phyloP scores from a whole-genome alignment of 2,113 vertebrate species.

The Rostratula benghalensis region DNA sequence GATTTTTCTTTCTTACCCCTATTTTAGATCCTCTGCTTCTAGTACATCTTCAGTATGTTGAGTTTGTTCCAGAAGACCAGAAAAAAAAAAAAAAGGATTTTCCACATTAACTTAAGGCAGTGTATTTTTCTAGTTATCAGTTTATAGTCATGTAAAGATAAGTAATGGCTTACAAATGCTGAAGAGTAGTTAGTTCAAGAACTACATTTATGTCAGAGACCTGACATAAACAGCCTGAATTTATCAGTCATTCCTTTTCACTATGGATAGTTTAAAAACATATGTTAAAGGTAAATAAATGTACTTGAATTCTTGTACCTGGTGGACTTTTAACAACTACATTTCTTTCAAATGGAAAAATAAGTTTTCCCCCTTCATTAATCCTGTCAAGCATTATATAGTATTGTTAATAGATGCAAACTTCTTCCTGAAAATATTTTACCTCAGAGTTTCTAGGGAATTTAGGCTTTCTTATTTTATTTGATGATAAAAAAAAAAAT shows the following conservation, averaged over 20 bases:
- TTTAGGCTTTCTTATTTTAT: neutral
- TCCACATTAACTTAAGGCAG: neutral
- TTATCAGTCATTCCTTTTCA: neutral
- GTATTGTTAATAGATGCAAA: neutral
- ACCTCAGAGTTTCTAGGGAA: neutral
- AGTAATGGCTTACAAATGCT: neutral
- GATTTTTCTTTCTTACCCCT: neutral
- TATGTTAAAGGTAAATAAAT: neutral
- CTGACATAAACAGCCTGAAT: neutral
- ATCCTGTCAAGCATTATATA: neutral
- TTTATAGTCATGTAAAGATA: neutral
- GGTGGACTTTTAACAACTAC: neutral
- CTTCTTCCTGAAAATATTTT: neutral
- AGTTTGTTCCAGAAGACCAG: neutral
- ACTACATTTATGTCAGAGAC: too few species aligned
- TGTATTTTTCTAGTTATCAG: neutral
- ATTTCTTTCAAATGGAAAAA: neutral
- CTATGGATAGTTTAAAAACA: neutral
- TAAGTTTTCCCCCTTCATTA: neutral
- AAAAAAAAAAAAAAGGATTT: neutral
- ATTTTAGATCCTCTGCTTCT: neutral
- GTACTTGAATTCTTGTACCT: neutral
- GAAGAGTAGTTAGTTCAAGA: neutral
- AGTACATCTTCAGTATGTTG: neutral
- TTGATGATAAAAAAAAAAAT: neutral